Evolutionary conservation across 2,113 vertebrate genomes (phyloP).

Genomic region (Strigops habroptila): DNA sequence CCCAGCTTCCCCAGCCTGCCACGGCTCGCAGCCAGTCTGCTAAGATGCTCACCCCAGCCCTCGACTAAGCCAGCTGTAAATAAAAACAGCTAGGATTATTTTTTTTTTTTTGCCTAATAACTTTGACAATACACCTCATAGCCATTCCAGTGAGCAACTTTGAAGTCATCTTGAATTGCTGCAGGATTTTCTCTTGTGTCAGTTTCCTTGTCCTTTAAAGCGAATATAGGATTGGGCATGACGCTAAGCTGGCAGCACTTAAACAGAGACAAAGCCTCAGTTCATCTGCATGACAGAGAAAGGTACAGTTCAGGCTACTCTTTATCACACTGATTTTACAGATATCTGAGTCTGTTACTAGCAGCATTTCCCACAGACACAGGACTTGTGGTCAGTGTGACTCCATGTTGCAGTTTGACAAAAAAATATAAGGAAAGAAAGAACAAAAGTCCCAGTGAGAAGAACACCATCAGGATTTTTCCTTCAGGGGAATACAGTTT

Average conservation of each 20-base stretch:
- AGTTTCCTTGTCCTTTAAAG: background rate
- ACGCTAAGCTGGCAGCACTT: constrained; percentile 10
- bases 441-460: background rate
- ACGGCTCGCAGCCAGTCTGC: background rate
- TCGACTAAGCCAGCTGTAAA: constrained; percentile 37
- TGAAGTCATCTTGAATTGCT: constrained; percentile 34
- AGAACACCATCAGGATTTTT: background rate
- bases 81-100: constrained; percentile 21
- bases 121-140: background rate
- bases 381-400: background rate
- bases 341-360: background rate
- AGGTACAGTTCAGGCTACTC: background rate
- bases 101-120: background rate
- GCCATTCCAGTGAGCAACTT: background rate
- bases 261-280: background rate
- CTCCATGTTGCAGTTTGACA: background rate
- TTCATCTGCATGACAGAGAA: background rate
- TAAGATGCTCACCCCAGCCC: background rate
- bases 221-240: background rate
- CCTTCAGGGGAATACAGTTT: background rate
- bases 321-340: background rate
- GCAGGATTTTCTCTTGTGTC: constrained; percentile 18
- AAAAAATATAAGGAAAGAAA: background rate
- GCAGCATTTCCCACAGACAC: background rate
- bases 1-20: background rate